Percentiles rank a stretch among this genome's conserved stretches.
Evolutionary conservation across 2,113 vertebrate genomes (phyloP).

Genomic region (Tupaia tana): DNA sequence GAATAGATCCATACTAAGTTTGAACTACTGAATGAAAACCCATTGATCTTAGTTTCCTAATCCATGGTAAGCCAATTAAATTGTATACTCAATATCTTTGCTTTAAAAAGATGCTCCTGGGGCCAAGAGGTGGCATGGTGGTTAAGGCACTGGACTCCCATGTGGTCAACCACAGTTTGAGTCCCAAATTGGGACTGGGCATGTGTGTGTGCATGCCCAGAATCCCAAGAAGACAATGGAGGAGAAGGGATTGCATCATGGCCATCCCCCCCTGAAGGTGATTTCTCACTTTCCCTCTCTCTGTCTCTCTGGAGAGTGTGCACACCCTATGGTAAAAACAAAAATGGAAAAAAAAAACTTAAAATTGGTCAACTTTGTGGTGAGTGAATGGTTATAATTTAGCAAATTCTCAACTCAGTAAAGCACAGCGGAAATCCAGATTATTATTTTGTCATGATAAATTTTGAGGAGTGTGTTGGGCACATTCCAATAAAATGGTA

Average conservation of each 20-base stretch:
- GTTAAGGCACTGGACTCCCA: no score
- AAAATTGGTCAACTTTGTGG: not conserved
- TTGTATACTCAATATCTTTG: not conserved
- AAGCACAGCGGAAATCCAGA: not conserved
- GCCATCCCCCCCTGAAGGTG: no score
- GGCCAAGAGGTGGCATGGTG: no score
- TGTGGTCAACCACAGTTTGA: no score
- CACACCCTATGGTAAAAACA: no score
- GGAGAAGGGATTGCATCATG: no score
- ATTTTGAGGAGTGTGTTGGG: not conserved
- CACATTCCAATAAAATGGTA: not conserved
- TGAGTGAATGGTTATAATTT: not conserved
- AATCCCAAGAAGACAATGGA: no score
- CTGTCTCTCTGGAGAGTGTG: no score
- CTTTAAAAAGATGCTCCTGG: not conserved
- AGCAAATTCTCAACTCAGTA: not conserved
- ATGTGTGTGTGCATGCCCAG: no score
- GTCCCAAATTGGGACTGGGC: no score
- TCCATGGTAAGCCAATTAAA: not conserved
- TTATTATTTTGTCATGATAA: not conserved
- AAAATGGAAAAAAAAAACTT: not conserved
- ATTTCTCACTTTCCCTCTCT: no score
- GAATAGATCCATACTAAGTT: not conserved
- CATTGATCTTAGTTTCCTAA: not conserved
- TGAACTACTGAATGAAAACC: not conserved